These are phyloP conservation scores for Diploscapter pachys DNA, from an alignment of 1,140 invertebrate species.

Conservation along the genomic window DNA sequence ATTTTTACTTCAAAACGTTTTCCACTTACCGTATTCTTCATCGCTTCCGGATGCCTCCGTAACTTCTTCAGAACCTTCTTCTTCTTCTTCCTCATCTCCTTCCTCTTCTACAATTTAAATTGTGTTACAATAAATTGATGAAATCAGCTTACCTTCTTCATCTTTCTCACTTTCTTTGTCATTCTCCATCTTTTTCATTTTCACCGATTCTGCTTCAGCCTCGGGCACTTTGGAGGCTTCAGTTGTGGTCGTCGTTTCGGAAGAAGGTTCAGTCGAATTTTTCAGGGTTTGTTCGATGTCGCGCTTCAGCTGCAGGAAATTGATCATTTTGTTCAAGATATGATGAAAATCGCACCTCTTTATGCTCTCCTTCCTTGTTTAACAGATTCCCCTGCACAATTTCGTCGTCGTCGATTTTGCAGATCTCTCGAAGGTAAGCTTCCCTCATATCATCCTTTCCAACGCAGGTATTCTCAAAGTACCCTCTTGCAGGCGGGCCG, in stretches of 20 bases:
- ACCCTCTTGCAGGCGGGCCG: conserved; percentile 39
- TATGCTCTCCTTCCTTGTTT: conserved; percentile 19
- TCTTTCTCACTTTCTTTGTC: background rate
- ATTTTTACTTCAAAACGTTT: background rate
- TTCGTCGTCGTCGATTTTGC: conserved; percentile 1
- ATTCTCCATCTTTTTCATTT: background rate
- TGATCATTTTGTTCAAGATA: conserved; percentile 3
- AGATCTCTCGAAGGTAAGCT: background rate
- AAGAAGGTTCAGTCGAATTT: conserved; percentile 7
- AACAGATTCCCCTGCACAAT: conserved; percentile 13
- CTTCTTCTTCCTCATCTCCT: conserved; percentile 9
- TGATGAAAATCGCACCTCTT: conserved; percentile 11
- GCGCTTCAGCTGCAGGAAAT: conserved; percentile 8
- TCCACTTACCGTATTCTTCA: background rate
- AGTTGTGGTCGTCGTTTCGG: conserved; percentile 9
- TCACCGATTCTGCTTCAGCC: background rate
- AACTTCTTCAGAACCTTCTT: conserved; percentile 8
- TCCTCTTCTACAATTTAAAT: conserved; percentile 10
- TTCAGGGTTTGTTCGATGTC: conserved; percentile 5
- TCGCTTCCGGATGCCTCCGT: background rate
- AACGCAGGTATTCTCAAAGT: conserved; percentile 43
- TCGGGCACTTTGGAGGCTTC: conserved; percentile 3
- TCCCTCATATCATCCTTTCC: conserved; percentile 11
- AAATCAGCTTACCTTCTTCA: conserved; percentile 21
- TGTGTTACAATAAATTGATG: background rate